A percentile compares a stretch with the other conserved stretches of the same genome.
These are phyloP conservation scores for Aphidius colemani DNA, from an alignment of 2,888 invertebrate species.

Conservation along the genomic window DNA sequence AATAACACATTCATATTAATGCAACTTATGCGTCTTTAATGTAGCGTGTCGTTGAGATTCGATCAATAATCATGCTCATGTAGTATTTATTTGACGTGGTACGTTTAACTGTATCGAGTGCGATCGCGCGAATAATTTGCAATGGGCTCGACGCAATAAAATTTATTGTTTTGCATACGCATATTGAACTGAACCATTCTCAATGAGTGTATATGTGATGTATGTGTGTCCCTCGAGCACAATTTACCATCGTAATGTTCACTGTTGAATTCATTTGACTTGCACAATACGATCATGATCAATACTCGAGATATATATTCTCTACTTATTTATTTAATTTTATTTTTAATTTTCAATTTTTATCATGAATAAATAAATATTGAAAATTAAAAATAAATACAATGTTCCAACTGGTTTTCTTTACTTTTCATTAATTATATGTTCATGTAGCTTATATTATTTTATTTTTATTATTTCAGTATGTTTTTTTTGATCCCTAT, in stretches of 20 bases:
- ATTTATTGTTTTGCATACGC: constrained; percentile 31
- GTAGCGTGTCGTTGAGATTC: constrained; percentile 19
- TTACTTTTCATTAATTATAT: background rate
- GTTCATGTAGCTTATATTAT: background rate
- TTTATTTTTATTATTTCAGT: constrained; percentile 35
- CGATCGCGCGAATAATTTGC: constrained; percentile 33
- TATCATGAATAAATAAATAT: background rate
- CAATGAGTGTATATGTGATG: constrained; percentile 6
- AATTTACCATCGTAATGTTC: constrained; percentile 1
- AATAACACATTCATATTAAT: constrained; percentile 3
- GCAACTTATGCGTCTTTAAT: constrained; percentile 20
- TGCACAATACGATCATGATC: constrained; percentile 10
- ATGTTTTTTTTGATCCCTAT: constrained; percentile 43
- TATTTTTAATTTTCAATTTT: too few relatives aligned
- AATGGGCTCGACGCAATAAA: constrained; percentile 36
- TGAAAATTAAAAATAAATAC: background rate
- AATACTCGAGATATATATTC: background rate
- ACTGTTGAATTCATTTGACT: constrained; percentile 6
- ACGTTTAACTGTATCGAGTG: constrained; percentile 12
- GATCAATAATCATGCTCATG: constrained; percentile 19
- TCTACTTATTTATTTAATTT: too few relatives aligned
- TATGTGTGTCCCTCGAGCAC: background rate
- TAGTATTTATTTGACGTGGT: constrained; percentile 20
- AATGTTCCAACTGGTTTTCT: background rate
- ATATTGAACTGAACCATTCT: constrained; percentile 29